Evolutionary conservation across 2,888 invertebrate genomes (phyloP).

Genomic region (Ennomos quercinarius): DNA sequence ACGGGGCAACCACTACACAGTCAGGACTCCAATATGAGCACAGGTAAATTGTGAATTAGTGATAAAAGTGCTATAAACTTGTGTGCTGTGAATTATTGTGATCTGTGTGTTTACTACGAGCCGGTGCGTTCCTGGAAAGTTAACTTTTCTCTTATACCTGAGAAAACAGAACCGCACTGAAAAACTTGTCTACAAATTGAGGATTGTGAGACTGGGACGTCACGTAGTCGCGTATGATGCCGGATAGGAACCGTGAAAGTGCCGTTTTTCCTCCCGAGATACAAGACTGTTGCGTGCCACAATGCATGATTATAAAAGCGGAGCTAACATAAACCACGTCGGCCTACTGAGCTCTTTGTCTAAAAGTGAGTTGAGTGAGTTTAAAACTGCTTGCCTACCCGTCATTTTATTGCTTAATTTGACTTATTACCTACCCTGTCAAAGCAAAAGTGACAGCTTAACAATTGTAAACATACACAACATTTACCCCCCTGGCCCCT

Average conservation of each 20-base stretch:
- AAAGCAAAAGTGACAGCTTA: constrained; percentile 14
- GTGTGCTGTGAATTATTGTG: constrained; percentile 77
- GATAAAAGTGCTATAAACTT: constrained; percentile 69
- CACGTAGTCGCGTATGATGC: constrained; percentile 77
- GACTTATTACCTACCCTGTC: constrained; percentile 2
- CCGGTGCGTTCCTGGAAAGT: constrained; percentile 60
- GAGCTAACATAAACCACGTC: constrained; percentile 77
- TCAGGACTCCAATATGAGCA: constrained; percentile 99
- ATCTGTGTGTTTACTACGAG: constrained; percentile 69
- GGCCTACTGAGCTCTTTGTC: constrained; percentile 77
- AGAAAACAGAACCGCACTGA: constrained; percentile 62
- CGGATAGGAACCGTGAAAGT: constrained; percentile 81
- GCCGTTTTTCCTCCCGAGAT: constrained; percentile 71
- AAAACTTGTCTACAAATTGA: constrained; percentile 70
- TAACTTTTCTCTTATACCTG: constrained; percentile 64
- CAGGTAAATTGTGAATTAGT: constrained; percentile 88
- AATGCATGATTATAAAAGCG: constrained; percentile 82
- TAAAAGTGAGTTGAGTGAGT: constrained; percentile 75
- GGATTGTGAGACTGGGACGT: constrained; percentile 81
- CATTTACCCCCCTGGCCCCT: too few relatives aligned
- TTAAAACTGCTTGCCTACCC: constrained; percentile 42
- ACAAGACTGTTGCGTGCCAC: constrained; percentile 72
- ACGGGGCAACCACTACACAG: constrained; percentile 93
- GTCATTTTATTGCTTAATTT: constrained; percentile 12
- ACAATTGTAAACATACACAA: constrained; percentile 15